These are phyloP conservation scores for Pollenia angustigena DNA, from an alignment of 2,888 invertebrate species.

Conservation along the genomic window DNA sequence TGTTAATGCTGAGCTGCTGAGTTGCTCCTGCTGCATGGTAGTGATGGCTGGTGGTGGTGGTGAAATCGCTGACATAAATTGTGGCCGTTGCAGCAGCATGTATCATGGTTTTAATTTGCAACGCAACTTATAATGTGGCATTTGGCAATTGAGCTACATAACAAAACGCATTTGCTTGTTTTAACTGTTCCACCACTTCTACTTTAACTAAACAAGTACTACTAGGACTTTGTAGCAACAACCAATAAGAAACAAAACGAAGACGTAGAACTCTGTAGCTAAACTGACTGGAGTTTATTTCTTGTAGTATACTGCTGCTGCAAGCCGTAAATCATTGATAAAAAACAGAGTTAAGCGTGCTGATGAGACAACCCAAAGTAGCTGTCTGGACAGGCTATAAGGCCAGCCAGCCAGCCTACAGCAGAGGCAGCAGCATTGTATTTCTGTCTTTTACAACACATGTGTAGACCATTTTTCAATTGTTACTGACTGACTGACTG, in stretches of 20 bases:
- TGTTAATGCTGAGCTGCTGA: constrained; percentile 40
- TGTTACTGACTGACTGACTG: constrained; percentile 55
- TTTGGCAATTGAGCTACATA: constrained; percentile 55
- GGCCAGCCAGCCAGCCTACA: background rate
- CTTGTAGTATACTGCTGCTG: constrained; percentile 40
- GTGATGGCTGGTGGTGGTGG: constrained; percentile 28
- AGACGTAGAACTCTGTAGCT: constrained; percentile 26
- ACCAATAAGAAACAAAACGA: constrained; percentile 52
- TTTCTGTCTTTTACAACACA: constrained; percentile 29
- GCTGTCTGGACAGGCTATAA: constrained; percentile 24
- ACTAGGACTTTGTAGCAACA: constrained; percentile 44
- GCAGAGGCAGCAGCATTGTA: constrained; percentile 31
- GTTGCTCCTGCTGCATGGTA: background rate
- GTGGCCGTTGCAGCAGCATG: constrained; percentile 21
- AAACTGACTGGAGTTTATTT: constrained; percentile 50
- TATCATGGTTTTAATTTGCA: constrained; percentile 65
- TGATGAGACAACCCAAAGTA: constrained; percentile 72
- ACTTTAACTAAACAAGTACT: constrained; percentile 21
- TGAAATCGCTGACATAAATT: constrained; percentile 47
- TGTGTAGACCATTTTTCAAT: constrained; percentile 60
- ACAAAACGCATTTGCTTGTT: constrained; percentile 57
- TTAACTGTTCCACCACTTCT: constrained; percentile 23
- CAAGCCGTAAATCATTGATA: constrained; percentile 77
- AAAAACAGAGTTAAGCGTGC: constrained; percentile 74
- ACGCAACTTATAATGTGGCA: constrained; percentile 61